Evolutionary conservation across 2,113 vertebrate species (phyloP).

Genomic region (Varanus komodoensis): DNA sequence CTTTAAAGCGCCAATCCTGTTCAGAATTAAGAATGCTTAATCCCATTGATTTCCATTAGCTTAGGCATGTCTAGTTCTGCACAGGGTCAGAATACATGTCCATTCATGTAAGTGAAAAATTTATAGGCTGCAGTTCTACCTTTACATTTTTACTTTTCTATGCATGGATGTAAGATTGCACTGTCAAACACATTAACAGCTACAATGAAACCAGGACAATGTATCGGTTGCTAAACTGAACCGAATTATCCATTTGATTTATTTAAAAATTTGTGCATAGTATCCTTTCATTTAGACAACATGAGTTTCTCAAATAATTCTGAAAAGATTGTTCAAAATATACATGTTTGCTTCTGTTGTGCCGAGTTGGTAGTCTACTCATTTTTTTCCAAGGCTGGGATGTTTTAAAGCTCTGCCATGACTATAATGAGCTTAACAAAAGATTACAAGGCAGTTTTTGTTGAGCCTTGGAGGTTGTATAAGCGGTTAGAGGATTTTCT

Average conservation of each 20-base stretch:
- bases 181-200: neutral
- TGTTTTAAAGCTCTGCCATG: conserved; percentile 55
- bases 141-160: too few species aligned
- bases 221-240: neutral
- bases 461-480: conserved; percentile 69
- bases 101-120: neutral
- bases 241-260: neutral
- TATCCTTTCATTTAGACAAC: neutral
- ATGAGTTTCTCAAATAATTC: conserved; percentile 17
- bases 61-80: neutral
- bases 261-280: neutral
- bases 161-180: too few species aligned
- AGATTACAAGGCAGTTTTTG: conserved; percentile 64
- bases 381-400: conserved; percentile 49
- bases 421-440: conserved; percentile 59
- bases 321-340: conserved; percentile 45
- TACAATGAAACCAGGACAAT: neutral
- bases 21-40: neutral
- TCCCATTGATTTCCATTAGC: neutral
- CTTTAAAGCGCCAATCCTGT: neutral
- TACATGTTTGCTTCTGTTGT: conserved; percentile 55
- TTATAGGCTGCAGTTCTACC: too few species aligned
- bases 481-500: conserved; percentile 71
- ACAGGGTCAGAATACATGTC: neutral
- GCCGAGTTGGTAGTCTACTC: conserved; percentile 60